Evolutionary conservation across 2,797 vertebrate genomes (phyloP), one percentile per base, ranked within the genome.

Genomic region (Cyprinella venusta): DNA sequence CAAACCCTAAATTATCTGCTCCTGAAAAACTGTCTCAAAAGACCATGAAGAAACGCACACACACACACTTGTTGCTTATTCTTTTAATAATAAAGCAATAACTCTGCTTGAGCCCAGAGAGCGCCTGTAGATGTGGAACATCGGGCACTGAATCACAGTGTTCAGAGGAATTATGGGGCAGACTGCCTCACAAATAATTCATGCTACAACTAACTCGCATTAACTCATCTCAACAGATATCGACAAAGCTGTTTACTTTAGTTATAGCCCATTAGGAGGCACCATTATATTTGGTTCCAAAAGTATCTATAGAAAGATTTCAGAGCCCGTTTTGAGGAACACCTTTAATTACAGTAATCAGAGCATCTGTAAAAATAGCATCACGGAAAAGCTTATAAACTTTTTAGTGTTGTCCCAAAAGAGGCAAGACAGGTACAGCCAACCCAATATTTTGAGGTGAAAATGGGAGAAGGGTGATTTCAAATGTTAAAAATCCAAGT

Each of bases 111-210:
- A 81, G 56, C 54, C 45, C 61, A 67, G 15, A 4, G 19, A 81
- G 50, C 13, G 69, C 42, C 76, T 71, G 65, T 52, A 72, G 72
- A 50, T 45, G 33, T 67, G 70, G 70, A 18, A 38, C 6, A 33
- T 64, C 15, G 8, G 42, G 40, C 40, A 21, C 54, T 76, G 56
- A 82, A 71, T 82, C 64, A 50, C 65, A 18, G 52, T 76, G 63
- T 86, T 68, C 76, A 81, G 72, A 82, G 42, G 61, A 83, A 78
- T 79, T 79, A 67, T 64, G 59, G 83, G 30, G 56, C 63, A 64
- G 69, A 65, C 24, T 68, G 48, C 48, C 63, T 56, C 61, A 59
- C 50, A 69, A 82, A 82, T 82, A 68, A 76, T 76, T 82, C 50
- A 76, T 82, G 71, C 63, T 69, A 19, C 12, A 33, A 82, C 36